Evolutionary conservation across 2,797 vertebrate genomes (phyloP), one percentile per base, ranked within the genome.

Genomic region (Halcyon badia): DNA sequence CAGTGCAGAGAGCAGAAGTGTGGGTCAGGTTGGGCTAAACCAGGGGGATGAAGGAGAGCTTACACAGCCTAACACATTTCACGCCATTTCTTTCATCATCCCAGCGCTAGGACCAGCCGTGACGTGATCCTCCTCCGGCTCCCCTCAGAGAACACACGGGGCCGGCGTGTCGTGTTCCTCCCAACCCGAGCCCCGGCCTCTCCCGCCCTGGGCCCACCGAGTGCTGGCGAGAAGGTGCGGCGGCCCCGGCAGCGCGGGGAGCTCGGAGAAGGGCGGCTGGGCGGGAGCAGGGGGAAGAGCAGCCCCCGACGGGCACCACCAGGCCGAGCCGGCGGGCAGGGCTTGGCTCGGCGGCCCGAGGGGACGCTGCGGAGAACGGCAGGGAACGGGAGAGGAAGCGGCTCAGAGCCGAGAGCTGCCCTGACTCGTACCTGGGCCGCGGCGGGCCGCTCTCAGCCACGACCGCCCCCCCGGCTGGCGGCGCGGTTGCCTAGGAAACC

Each of bases 401-500:
- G 9, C 21, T 33, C 30, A 14, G 10, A 66, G 30, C 17, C 20
- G 5, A 54, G 20, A 18, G 14, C 31, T 35, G 33, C 60, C 18
- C 37, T n/a, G 15, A 28, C 17, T 30, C 16, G 14, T 24, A 65
- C 87, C 76, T 52, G 65, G 21, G 31, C 48, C 11, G 18, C 48
- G 6, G 10, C 33, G 8, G 2, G 93, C 62, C 94, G 83, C 33
- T 24, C 10, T 13, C 52, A 73, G 93, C 91, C 94, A 61, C 96
- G 93, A 95, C 73, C 11, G 10, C 28, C 44, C 19, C 15, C 5
- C 16, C 16, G 33, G 24, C 54, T 10, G 14, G 58, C 62, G 39
- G 94, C 61, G 26, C 42, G 14, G 46, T 96, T 86, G 19, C 96
- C 91, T 9, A 41, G 95, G 95, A 75, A 96, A 97, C 96, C 90